Conservation (phyloP, 2,113 vertebrate genomes). For the Crotalus horridus region DNA sequence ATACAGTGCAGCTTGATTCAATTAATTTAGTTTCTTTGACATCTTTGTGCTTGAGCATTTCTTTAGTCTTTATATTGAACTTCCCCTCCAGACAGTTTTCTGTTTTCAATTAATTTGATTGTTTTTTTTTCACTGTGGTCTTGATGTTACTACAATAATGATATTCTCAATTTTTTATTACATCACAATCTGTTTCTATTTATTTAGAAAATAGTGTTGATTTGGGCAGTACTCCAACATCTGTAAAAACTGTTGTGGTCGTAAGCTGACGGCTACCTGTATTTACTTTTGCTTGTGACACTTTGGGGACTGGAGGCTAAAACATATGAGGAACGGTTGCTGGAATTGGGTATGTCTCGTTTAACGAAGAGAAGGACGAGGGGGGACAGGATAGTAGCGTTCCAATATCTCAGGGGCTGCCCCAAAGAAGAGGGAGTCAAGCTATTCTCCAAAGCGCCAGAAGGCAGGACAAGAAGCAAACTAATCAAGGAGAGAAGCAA, state of each 20-base stretch:
- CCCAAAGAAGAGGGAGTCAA: too few relatives aligned
- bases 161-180: background rate
- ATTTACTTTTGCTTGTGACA: background rate
- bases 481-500: too few relatives aligned
- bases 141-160: background rate
- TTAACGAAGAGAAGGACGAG: too few relatives aligned
- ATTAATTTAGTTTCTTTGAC: background rate
- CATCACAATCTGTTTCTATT: background rate
- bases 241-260: background rate
- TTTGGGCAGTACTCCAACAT: background rate
- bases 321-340: too few relatives aligned
- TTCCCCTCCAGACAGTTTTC: background rate
- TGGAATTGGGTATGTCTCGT: too few relatives aligned
- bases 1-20: background rate
- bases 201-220: background rate
- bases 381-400: too few relatives aligned
- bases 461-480: too few relatives aligned
- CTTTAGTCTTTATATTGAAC: background rate
- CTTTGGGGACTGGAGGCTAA: background rate
- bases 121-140: background rate
- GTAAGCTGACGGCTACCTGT: background rate
- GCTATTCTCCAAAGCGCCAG: too few relatives aligned
- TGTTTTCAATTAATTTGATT: background rate
- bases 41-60: background rate
- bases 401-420: too few relatives aligned